A percentile compares a stretch with the other conserved stretches of the same genome.
Conservation (phyloP, 2,113 vertebrate genomes). For the Podarcis muralis region DNA sequence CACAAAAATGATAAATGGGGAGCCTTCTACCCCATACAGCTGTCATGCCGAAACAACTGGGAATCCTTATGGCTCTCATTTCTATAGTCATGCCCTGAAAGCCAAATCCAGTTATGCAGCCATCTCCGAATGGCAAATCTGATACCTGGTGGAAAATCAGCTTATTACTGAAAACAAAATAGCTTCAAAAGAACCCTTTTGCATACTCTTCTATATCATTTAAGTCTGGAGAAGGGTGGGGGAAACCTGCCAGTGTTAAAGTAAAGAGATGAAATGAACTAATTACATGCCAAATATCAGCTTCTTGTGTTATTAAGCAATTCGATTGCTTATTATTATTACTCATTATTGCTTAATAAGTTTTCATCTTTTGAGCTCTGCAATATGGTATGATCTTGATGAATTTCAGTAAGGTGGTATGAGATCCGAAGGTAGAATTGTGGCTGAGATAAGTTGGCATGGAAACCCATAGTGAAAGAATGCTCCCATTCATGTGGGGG, state of each 20-base stretch:
- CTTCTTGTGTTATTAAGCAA: background rate
- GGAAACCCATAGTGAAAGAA: background rate
- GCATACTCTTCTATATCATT: background rate
- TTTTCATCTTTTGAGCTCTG: background rate
- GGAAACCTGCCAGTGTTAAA: background rate
- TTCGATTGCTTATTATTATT: background rate
- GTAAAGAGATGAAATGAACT: background rate
- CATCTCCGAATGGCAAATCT: background rate
- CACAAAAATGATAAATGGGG: background rate
- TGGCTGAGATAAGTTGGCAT: background rate
- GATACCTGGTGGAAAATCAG: background rate
- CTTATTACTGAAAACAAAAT: background rate
- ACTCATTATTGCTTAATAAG: background rate
- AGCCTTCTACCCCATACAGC: background rate
- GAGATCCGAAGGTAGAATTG: background rate
- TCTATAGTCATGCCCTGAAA: slow-evolving; percentile 3
- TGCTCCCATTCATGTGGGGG: background rate
- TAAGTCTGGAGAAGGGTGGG: background rate
- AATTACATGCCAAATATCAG: background rate
- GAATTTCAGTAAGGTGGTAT: background rate
- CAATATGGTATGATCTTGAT: background rate
- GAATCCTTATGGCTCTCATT: background rate
- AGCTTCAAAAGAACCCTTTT: background rate
- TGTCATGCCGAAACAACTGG: background rate
- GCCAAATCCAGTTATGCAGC: background rate